Conservation (phyloP, 2,888 invertebrate genomes). For the Nemotelus nigrinus region DNA sequence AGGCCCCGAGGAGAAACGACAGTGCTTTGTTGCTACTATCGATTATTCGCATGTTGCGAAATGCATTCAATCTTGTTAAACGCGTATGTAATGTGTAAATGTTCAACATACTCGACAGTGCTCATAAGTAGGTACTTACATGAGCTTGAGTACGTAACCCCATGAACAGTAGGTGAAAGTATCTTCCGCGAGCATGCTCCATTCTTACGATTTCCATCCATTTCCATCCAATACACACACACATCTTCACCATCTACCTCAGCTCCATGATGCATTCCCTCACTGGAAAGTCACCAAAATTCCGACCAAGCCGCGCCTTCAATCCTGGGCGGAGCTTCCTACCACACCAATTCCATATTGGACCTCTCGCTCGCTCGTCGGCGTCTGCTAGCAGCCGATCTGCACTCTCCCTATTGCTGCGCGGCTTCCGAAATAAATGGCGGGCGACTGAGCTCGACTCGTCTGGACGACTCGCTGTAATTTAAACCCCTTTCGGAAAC, state of each 20-base stretch:
- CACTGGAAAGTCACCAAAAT: neutral
- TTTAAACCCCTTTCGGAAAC: conserved; percentile 30
- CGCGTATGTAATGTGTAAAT: conserved; percentile 32
- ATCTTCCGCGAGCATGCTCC: conserved; percentile 13
- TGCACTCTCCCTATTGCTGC: conserved; percentile 12
- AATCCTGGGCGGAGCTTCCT: neutral
- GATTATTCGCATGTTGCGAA: conserved; percentile 36
- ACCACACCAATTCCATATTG: neutral
- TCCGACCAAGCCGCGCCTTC: conserved; percentile 10
- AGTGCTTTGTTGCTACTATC: neutral
- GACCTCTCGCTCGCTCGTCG: too few species aligned
- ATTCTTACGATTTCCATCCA: neutral
- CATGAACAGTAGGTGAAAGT: neutral
- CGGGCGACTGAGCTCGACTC: neutral
- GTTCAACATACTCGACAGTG: conserved; percentile 4
- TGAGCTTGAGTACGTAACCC: neutral
- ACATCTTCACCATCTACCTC: conserved; percentile 5
- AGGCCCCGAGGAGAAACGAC: too few species aligned
- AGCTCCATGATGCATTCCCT: neutral
- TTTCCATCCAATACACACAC: neutral
- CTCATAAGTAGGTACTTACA: neutral
- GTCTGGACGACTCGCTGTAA: conserved; percentile 8
- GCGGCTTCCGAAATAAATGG: conserved; percentile 38
- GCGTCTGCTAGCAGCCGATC: too few species aligned
- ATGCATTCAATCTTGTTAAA: conserved; percentile 38